Conservation (phyloP, 2,888 invertebrate genomes). For the Nemurella pictetii region DNA sequence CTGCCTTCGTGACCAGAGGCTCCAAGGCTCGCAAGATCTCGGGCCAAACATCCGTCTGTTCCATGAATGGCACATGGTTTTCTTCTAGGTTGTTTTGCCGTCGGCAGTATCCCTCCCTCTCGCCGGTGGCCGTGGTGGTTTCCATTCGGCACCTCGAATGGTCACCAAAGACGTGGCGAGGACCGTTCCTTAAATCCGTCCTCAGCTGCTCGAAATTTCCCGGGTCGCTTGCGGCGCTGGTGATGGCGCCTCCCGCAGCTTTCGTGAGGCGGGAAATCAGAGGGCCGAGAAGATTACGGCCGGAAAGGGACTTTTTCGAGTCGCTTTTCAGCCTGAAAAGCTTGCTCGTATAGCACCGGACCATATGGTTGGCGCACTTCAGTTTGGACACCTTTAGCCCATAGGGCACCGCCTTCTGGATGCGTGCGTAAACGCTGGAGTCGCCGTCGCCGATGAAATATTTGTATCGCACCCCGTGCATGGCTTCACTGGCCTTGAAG, state of each 20-base stretch:
- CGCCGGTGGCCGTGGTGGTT: neutral
- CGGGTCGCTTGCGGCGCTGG: neutral
- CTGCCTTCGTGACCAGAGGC: conserved; percentile 27
- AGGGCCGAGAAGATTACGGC: neutral
- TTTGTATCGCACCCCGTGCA: conserved; percentile 39
- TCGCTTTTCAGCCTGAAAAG: conserved; percentile 21
- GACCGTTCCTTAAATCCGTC: conserved; percentile 29
- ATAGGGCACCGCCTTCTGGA: conserved; percentile 34
- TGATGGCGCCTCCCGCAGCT: conserved; percentile 32
- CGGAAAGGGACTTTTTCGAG: neutral
- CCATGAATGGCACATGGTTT: neutral
- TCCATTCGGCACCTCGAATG: conserved; percentile 27
- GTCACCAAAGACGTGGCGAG: conserved; percentile 34
- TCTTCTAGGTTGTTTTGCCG: conserved; percentile 22
- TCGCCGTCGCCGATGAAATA: conserved; percentile 42
- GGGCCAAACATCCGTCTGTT: neutral
- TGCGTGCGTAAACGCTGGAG: conserved; percentile 36
- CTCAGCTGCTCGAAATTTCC: conserved; percentile 19
- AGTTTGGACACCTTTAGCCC: conserved; percentile 38
- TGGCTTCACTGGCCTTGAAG: conserved; percentile 37
- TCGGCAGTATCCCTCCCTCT: conserved; percentile 15
- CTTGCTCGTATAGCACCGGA: conserved; percentile 34
- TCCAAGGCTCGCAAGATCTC: neutral
- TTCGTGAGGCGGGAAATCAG: conserved; percentile 16
- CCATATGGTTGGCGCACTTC: conserved; percentile 41